Conservation (phyloP, 2,113 vertebrate genomes). For the Zosterops hypoxanthus region DNA sequence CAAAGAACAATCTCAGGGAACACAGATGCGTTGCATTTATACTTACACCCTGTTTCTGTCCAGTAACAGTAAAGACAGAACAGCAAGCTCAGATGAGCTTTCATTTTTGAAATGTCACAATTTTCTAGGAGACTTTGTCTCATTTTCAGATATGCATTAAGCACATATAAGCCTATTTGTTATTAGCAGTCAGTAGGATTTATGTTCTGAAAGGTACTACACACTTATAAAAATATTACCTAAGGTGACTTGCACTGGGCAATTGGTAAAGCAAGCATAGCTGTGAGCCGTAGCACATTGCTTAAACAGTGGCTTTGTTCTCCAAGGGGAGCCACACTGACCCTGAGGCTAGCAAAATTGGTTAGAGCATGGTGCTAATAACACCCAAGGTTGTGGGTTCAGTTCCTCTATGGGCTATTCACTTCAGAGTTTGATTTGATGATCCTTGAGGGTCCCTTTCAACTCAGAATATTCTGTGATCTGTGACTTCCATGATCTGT, state of each 20-base stretch:
- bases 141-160: neutral
- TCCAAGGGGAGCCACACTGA: neutral
- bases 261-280: neutral
- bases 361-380: neutral
- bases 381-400: neutral
- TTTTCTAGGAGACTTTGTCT: neutral
- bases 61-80: neutral
- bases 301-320: neutral
- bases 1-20: neutral
- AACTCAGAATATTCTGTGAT: neutral
- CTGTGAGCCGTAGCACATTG: neutral
- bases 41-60: neutral
- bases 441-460: neutral
- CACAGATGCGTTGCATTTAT: neutral
- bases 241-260: neutral
- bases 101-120: neutral
- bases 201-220: neutral
- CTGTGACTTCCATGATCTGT: neutral
- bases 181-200: neutral
- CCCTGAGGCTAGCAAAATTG: neutral
- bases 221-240: neutral
- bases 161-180: neutral
- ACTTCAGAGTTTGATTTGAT: neutral
- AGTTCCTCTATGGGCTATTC: neutral
- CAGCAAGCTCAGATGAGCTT: neutral